Percentiles rank a stretch among this genome's conserved stretches.
Conservation (phyloP, 2,113 vertebrate genomes). For the Chloropsis hardwickii region DNA sequence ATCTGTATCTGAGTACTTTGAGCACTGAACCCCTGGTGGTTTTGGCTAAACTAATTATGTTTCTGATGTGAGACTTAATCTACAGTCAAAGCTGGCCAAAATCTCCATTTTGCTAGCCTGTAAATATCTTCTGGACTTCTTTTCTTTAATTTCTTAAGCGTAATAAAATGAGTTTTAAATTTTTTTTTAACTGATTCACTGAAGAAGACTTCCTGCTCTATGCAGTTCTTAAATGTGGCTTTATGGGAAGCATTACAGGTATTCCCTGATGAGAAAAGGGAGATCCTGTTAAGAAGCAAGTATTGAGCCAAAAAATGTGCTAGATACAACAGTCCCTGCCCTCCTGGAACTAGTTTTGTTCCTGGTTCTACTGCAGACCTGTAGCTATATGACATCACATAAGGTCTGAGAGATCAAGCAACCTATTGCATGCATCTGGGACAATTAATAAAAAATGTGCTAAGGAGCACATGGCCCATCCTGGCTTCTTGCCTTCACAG, state of each 20-base stretch:
- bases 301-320: neutral
- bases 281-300: neutral
- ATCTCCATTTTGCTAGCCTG: neutral
- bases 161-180: neutral
- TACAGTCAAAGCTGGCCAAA: neutral
- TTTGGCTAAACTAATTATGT: neutral
- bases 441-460: neutral
- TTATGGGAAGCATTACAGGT: neutral
- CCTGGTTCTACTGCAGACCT: neutral
- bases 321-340: neutral
- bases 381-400: neutral
- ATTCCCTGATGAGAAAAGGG: neutral
- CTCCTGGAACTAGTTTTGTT: neutral
- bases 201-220: neutral
- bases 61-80: neutral
- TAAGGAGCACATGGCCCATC: rapidly evolving
- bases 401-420: neutral
- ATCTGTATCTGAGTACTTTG: neutral
- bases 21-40: neutral
- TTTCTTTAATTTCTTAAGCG: neutral
- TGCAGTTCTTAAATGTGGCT: neutral
- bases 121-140: neutral
- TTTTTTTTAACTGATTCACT: neutral
- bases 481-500: neutral
- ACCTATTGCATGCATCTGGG: neutral